Evolutionary conservation across 1,140 invertebrate species (phyloP).

Genomic region (Eriosoma lanigerum): DNA sequence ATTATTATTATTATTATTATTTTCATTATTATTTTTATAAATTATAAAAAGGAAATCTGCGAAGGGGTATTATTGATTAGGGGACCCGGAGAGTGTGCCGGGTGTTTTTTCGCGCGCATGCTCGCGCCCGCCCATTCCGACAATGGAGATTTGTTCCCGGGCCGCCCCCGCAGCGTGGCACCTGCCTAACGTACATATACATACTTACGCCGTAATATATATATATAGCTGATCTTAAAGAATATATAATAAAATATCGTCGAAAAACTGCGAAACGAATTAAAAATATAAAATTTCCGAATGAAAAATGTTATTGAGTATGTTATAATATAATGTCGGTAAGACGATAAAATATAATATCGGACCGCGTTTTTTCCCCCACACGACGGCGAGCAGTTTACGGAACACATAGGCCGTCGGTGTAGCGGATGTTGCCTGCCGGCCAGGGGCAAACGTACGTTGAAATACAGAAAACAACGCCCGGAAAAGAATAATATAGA

Average conservation of each 20-base stretch:
- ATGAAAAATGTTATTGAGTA: too few species aligned
- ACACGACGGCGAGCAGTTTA: background rate
- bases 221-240: too few species aligned
- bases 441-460: background rate
- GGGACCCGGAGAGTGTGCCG: constrained; percentile 37
- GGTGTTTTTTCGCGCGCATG: constrained; percentile 48
- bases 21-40: constrained; percentile 20
- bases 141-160: constrained; percentile 51
- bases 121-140: constrained; percentile 45
- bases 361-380: too few species aligned
- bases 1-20: background rate
- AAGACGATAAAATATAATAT: too few species aligned
- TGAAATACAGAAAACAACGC: background rate
- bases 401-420: background rate
- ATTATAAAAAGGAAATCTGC: constrained; percentile 50
- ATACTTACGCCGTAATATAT: too few species aligned
- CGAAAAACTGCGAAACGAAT: too few species aligned
- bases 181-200: constrained; percentile 6
- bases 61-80: constrained; percentile 51
- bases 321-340: too few species aligned
- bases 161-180: constrained; percentile 47
- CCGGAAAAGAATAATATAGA: background rate
- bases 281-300: too few species aligned
- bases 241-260: too few species aligned
- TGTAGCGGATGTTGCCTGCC: background rate